A percentile compares a stretch with the other conserved stretches of the same genome.
phyloP scores from a whole-genome alignment of 2,797 vertebrate species.

The Amblyraja radiata region DNA sequence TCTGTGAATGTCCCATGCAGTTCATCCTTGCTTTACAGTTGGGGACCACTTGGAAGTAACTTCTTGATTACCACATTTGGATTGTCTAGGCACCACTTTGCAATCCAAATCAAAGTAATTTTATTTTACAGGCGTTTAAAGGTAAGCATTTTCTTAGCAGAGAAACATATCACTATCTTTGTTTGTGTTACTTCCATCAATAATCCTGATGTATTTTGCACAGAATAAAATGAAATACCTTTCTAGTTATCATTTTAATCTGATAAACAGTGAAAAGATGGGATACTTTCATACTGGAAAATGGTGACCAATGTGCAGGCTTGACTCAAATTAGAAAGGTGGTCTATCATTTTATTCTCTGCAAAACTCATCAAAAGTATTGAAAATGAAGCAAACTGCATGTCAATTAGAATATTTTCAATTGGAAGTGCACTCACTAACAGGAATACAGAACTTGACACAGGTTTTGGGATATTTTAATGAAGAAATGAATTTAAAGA shows the following conservation, averaged over 20 bases:
- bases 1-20: too few relatives aligned
- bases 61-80: background rate
- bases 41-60: background rate
- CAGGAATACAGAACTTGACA: background rate
- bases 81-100: background rate
- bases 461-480: background rate
- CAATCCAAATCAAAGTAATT: background rate
- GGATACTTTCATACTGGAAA: background rate
- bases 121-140: background rate
- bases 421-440: background rate
- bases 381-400: too few relatives aligned
- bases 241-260: background rate
- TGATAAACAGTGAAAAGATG: background rate
- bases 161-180: background rate
- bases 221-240: background rate
- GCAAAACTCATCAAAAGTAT: too few relatives aligned
- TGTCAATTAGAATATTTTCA: too few relatives aligned
- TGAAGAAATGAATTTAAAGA: background rate
- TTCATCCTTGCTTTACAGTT: too few relatives aligned
- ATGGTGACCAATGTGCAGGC: background rate
- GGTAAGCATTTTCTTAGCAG: background rate
- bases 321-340: too few relatives aligned
- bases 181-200: background rate
- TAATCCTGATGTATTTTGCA: background rate
- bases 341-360: too few relatives aligned